Percentiles rank a stretch among this genome's conserved stretches.
phyloP scores from a whole-genome alignment of 2,113 vertebrate species.

The Hepsetus odoe region DNA sequence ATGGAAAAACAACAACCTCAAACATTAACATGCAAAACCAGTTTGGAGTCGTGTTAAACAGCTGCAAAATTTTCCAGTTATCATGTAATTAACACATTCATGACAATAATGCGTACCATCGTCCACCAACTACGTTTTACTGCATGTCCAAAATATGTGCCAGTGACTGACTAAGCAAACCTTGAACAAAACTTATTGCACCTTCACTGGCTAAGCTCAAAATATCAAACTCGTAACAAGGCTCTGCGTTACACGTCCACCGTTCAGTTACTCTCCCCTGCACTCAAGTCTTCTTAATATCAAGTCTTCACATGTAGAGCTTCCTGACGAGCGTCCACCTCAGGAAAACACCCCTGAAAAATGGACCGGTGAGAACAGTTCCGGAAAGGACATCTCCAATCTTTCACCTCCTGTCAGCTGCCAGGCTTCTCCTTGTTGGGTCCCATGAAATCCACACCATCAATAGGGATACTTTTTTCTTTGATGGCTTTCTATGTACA shows the following conservation, averaged over 20 bases:
- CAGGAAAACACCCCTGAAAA: background rate
- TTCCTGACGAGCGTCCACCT: background rate
- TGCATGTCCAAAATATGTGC: background rate
- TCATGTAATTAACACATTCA: background rate
- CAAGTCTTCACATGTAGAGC: background rate
- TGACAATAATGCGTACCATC: background rate
- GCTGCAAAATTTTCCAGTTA: background rate
- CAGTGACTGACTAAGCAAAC: background rate
- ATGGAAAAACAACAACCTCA: too few species aligned
- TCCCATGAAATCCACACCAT: slow-evolving; percentile 97
- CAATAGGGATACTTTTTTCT: slow-evolving; percentile 96
- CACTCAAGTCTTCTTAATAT: background rate
- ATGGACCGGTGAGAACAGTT: background rate
- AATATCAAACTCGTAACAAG: background rate
- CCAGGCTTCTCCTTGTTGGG: slow-evolving; percentile 87
- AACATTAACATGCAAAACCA: too few species aligned
- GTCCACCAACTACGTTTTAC: background rate
- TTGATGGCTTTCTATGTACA: slow-evolving; percentile 95
- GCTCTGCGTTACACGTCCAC: background rate
- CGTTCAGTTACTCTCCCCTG: background rate
- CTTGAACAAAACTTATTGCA: background rate
- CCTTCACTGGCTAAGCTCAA: background rate
- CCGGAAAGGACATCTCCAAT: background rate
- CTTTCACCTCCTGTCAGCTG: slow-evolving; percentile 42
- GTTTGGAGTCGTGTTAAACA: background rate